A percentile compares a stretch with the other conserved stretches of the same genome.
These are phyloP conservation scores for Peucedramus taeniatus DNA, from an alignment of 2,113 vertebrate genomes.

Conservation along the genomic window DNA sequence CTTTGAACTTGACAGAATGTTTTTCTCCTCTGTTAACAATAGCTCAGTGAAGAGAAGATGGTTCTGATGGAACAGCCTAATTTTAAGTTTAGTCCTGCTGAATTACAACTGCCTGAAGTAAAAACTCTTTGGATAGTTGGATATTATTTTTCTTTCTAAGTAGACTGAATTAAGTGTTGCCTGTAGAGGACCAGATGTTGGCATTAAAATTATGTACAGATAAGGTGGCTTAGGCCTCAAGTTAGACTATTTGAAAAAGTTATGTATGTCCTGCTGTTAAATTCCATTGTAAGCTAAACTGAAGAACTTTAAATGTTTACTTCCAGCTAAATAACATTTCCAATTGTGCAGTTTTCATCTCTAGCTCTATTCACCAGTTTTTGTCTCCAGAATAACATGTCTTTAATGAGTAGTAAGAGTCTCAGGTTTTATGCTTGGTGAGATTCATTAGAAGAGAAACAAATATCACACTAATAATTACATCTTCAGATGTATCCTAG, in stretches of 20 bases:
- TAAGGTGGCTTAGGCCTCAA: conserved; percentile 16
- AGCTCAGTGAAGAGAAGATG: not conserved
- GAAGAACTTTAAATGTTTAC: not conserved
- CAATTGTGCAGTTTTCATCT: not conserved
- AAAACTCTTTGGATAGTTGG: not conserved
- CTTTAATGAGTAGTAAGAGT: not conserved
- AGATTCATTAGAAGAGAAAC: not conserved
- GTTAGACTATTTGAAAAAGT: not conserved
- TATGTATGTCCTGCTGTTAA: not conserved
- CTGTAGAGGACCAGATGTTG: not conserved
- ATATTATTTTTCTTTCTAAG: not conserved
- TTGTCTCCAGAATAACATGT: not conserved
- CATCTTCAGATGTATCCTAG: conserved; percentile 63
- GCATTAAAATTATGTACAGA: not conserved
- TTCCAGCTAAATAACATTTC: not conserved
- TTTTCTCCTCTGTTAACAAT: not conserved
- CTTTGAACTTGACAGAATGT: conserved; percentile 37
- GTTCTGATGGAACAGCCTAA: not conserved
- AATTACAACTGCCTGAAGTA: not conserved
- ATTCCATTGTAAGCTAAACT: not conserved
- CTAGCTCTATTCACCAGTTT: not conserved
- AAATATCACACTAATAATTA: conserved; percentile 45
- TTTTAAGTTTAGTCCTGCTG: not conserved
- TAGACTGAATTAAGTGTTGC: not conserved
- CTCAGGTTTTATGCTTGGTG: not conserved